Evolutionary conservation across 2,888 invertebrate genomes (phyloP).

Genomic region (Tyria jacobaeae): DNA sequence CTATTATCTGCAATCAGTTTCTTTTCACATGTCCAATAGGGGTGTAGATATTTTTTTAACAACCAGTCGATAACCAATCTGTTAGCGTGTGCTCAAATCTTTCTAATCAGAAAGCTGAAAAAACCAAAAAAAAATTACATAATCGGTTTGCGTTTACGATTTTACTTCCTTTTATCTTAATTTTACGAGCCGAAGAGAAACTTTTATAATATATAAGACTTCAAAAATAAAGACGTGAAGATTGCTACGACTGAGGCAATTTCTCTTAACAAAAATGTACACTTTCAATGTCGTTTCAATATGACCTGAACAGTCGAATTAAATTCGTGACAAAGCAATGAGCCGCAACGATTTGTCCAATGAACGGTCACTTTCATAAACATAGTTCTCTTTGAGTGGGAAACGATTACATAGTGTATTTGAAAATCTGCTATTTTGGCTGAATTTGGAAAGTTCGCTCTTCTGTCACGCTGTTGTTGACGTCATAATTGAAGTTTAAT

Average conservation of each 20-base stretch:
- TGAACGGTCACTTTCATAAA: constrained; percentile 42
- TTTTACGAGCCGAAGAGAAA: constrained; percentile 32
- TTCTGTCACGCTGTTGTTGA: constrained; percentile 11
- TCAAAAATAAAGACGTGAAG: constrained; percentile 37
- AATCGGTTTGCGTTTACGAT: constrained; percentile 27
- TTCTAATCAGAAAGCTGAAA: constrained; percentile 36
- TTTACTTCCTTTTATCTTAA: constrained; percentile 32
- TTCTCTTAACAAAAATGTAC: constrained; percentile 45
- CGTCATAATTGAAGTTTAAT: background rate
- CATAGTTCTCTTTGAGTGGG: constrained; percentile 23
- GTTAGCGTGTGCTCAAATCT: constrained; percentile 23
- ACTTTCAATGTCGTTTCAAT: constrained; percentile 51
- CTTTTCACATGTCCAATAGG: constrained; percentile 30
- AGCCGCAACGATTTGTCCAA: constrained; percentile 40
- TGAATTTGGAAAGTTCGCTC: constrained; percentile 3
- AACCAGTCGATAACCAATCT: constrained; percentile 22
- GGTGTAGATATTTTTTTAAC: constrained; percentile 29
- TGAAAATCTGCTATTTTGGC: constrained; percentile 24
- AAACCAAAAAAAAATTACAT: constrained; percentile 25
- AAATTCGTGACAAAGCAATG: constrained; percentile 52
- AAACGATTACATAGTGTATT: constrained; percentile 18
- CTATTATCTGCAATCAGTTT: constrained; percentile 41
- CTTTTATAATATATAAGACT: constrained; percentile 33
- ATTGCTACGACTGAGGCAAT: constrained; percentile 34
- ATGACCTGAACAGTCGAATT: constrained; percentile 40